A percentile compares a stretch with the other conserved stretches of the same genome.
These are phyloP conservation scores for Oxyteleia sp. DNA, from an alignment of 2,888 invertebrate species.

Conservation along the genomic window DNA sequence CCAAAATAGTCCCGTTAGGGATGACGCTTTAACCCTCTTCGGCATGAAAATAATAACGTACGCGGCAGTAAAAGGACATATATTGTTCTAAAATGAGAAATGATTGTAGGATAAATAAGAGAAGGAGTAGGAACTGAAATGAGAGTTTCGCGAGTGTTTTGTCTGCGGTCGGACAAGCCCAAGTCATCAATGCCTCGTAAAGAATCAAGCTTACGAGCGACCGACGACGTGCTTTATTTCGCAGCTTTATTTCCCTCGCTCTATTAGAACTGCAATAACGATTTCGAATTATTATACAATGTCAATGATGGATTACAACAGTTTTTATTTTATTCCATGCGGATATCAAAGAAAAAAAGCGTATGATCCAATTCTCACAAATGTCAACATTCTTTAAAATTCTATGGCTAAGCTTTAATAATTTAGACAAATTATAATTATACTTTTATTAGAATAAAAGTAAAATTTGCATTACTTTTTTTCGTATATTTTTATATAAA, in stretches of 20 bases:
- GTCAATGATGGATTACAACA: constrained; percentile 51
- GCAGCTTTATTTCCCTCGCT: constrained; percentile 65
- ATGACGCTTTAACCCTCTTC: constrained; percentile 52
- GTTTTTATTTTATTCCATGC: neutral
- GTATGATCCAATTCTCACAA: no score
- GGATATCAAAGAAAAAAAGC: neutral
- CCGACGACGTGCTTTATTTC: constrained; percentile 80
- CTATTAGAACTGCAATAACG: constrained; percentile 63
- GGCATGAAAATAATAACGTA: constrained; percentile 59
- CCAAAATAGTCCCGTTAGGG: constrained; percentile 55
- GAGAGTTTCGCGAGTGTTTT: constrained; percentile 74
- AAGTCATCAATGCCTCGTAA: constrained; percentile 86
- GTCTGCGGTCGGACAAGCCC: constrained; percentile 85
- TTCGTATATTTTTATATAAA: no score
- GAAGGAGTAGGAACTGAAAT: constrained; percentile 72
- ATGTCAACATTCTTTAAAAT: no score
- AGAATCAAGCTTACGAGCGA: constrained; percentile 87
- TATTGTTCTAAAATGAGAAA: constrained; percentile 72
- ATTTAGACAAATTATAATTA: no score
- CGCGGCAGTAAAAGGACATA: constrained; percentile 52
- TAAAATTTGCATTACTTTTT: no score
- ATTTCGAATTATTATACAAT: constrained; percentile 65
- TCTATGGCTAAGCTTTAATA: no score
- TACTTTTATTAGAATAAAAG: no score
- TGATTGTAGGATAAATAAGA: constrained; percentile 68